Conservation (phyloP, 1,140 invertebrate species). For the Danaus plexippus region DNA sequence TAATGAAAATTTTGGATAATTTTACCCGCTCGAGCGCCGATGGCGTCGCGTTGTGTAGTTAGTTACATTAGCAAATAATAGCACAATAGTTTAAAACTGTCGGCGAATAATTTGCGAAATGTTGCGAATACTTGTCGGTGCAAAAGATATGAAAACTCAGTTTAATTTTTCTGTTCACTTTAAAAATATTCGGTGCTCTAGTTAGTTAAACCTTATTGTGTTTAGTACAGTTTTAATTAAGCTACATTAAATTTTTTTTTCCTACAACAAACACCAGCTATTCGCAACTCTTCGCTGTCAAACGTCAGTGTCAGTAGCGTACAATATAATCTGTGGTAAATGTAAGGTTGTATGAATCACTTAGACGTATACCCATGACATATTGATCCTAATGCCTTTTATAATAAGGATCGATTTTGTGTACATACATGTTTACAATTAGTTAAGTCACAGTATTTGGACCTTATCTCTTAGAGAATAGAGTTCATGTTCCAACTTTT, state of each 20-base stretch:
- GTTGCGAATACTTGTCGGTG: too few relatives aligned
- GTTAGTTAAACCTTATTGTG: too few relatives aligned
- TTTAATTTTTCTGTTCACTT: too few relatives aligned
- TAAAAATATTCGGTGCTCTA: too few relatives aligned
- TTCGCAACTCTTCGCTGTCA: slow-evolving; percentile 3
- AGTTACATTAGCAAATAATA: too few relatives aligned
- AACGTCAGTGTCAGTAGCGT: background rate
- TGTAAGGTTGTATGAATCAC: background rate
- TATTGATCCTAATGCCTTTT: slow-evolving; percentile 5
- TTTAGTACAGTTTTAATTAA: slow-evolving; percentile 4
- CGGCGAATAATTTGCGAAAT: background rate
- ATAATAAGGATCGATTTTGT: slow-evolving; percentile 11
- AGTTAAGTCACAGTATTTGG: slow-evolving; percentile 14
- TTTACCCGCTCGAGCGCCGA: slow-evolving; percentile 24
- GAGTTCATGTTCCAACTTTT: slow-evolving; percentile 20
- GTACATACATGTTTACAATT: background rate
- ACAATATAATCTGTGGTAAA: background rate
- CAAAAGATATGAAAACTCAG: too few relatives aligned
- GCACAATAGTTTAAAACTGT: too few relatives aligned
- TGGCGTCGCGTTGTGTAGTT: background rate
- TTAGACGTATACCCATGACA: slow-evolving; percentile 2
- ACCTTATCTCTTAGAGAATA: slow-evolving; percentile 25
- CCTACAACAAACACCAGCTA: background rate
- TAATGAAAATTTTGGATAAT: slow-evolving; percentile 34
- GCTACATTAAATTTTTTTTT: background rate